These are phyloP conservation scores for Ditylenchus weischeri DNA, from an alignment of 2,888 invertebrate species.

Conservation along the genomic window DNA sequence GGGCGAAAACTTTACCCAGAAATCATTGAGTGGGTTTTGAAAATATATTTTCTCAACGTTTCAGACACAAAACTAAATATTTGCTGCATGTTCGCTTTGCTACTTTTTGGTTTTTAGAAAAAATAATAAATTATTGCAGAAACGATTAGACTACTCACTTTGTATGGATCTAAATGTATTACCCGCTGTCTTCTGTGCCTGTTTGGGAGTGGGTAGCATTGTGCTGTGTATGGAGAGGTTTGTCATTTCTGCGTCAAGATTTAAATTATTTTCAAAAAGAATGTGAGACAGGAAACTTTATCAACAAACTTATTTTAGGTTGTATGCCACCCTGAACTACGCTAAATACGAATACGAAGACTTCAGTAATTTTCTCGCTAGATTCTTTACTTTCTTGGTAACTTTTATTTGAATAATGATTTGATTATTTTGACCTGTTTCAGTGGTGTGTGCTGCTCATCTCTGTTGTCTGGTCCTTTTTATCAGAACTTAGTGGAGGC, in stretches of 20 bases:
- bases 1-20: too few species aligned
- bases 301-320: neutral
- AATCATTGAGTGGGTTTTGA: too few species aligned
- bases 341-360: constrained; percentile 40
- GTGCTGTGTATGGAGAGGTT: constrained; percentile 29
- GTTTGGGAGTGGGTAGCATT: constrained; percentile 30
- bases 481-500: constrained; percentile 4
- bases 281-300: too few species aligned
- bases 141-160: neutral
- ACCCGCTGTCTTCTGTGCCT: constrained; percentile 25
- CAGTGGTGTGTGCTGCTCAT: neutral
- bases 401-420: neutral
- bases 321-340: constrained; percentile 38
- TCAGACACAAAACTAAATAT: too few species aligned
- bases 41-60: too few species aligned
- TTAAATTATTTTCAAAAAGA: too few species aligned
- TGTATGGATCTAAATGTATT: constrained; percentile 25
- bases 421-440: neutral
- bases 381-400: constrained; percentile 28
- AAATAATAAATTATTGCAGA: too few species aligned
- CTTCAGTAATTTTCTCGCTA: constrained; percentile 22
- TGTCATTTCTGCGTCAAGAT: neutral
- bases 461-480: constrained; percentile 10
- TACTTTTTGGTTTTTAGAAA: too few species aligned
- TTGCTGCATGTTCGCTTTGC: too few species aligned